Evolutionary conservation across 2,797 vertebrate genomes (phyloP), one percentile per base, ranked within the genome.

Genomic region (Kryptopterus vitreolus): DNA sequence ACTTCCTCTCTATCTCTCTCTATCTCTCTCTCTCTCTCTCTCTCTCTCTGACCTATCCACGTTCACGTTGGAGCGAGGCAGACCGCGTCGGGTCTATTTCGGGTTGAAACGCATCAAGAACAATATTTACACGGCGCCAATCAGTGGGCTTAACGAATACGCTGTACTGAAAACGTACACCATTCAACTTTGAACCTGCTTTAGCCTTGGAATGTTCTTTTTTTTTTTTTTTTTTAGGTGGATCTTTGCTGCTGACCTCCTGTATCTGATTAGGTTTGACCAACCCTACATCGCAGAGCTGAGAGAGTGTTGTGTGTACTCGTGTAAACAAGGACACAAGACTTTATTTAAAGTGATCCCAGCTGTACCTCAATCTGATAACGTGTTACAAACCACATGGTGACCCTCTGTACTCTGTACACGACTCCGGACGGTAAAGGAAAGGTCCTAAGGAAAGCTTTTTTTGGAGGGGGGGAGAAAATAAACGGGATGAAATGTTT

Each of bases 191-290:
- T 89, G 86, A 87, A 84, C 84, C 85, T 86, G 75, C 46, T 63
- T 88, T 79, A 83, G 80, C 58, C 83, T 29, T 66, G 61, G 20
- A 50, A 52, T 74, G 38, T 61, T 66, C 52, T 59, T 74, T 69
- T 73, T 53, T 71, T 50, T 72, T 61, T 59, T 74, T 69, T 73
- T 53, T 71, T 50, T 72, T 43, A 48, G 15, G n/a, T 55, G 24
- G 12, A 63, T 76, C 16, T 33, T 65, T 83, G 83, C 87, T 90
- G 89, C 87, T 90, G 89, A 92, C 89, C 88, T 80, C 82, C 57
- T 66, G 68, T 87, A 35, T 75, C 50, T 80, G 81, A 86, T 84
- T 90, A 90, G 85, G 85, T 20, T 68, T 55, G 85, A 86, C 73
- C 79, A 66, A 74, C 82, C 24, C 82, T 82, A 87, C 87, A 88